Percentiles rank a stretch among this genome's conserved stretches.
phyloP scores from a whole-genome alignment of 2,888 invertebrate genomes.

The Sipha maydis region DNA sequence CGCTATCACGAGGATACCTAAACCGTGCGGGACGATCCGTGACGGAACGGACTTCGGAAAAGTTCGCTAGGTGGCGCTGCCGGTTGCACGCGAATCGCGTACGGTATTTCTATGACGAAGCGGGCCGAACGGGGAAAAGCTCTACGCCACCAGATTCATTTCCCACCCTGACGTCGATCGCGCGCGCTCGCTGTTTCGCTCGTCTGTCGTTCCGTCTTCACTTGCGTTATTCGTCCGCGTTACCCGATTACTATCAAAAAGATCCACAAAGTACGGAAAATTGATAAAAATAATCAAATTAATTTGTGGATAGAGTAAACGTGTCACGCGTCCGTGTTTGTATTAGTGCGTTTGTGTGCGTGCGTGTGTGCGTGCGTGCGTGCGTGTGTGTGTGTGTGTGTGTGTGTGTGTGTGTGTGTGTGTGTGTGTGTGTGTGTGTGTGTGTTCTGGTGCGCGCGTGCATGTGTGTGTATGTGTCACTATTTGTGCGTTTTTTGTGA shows the following conservation, averaged over 20 bases:
- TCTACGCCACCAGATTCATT: conserved; percentile 25
- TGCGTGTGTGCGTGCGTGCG: background rate
- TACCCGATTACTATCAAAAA: no score
- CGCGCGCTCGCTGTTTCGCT: conserved; percentile 28
- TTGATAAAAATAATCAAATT: background rate
- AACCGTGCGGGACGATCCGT: background rate
- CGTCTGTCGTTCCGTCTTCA: conserved; percentile 11
- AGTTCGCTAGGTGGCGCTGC: conserved; percentile 23
- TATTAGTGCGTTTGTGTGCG: background rate
- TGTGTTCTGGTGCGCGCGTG: background rate
- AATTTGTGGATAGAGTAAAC: background rate
- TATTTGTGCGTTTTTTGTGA: background rate
- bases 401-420: background rate
- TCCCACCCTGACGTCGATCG: conserved; percentile 43
- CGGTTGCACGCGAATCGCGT: background rate
- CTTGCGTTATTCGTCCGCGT: background rate
- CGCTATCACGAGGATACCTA: background rate
- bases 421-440: background rate
- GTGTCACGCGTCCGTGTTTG: background rate
- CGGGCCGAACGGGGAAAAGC: conserved; percentile 41
- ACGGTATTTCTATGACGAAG: background rate
- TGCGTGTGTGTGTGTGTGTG: background rate
- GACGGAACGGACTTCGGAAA: background rate
- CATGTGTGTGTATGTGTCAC: background rate
- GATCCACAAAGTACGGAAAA: background rate